phyloP scores from a whole-genome alignment of 2,113 vertebrate genomes.

The Triplophysa dalaica region DNA sequence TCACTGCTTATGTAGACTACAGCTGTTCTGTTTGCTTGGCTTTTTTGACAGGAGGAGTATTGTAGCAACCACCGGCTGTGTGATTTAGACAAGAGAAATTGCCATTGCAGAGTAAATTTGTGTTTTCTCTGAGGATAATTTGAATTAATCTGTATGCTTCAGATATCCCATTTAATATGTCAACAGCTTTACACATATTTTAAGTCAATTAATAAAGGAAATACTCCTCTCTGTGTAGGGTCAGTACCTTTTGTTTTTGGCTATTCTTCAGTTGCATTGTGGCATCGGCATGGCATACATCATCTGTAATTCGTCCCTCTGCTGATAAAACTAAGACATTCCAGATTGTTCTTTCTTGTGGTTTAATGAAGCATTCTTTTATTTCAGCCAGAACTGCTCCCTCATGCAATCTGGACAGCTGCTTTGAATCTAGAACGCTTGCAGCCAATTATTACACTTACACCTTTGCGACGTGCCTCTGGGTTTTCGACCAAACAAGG shows the following conservation, averaged over 20 bases:
- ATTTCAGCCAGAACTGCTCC: conserved; percentile 34
- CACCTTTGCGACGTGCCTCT: conserved; percentile 59
- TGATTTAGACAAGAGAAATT: neutral
- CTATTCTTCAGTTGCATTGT: conserved; percentile 28
- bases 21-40: conserved; percentile 15
- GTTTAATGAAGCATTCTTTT: conserved; percentile 47
- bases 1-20: conserved; percentile 25
- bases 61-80: neutral
- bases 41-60: neutral
- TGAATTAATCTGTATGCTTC: neutral
- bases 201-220: neutral
- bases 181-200: conserved; percentile 11
- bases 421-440: conserved; percentile 61
- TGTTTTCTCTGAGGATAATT: conserved; percentile 38
- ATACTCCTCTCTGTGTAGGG: conserved; percentile 1
- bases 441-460: conserved; percentile 62
- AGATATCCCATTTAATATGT: neutral
- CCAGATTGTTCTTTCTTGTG: conserved; percentile 55
- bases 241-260: conserved; percentile 30
- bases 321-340: conserved; percentile 47
- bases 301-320: conserved; percentile 26
- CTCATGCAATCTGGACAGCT: conserved; percentile 56
- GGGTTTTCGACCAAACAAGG: conserved; percentile 56
- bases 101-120: conserved; percentile 54
- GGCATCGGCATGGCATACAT: conserved; percentile 28